Evolutionary conservation across 2,797 vertebrate species (phyloP).

Genomic region (Schizopygopsis pylzovi): DNA sequence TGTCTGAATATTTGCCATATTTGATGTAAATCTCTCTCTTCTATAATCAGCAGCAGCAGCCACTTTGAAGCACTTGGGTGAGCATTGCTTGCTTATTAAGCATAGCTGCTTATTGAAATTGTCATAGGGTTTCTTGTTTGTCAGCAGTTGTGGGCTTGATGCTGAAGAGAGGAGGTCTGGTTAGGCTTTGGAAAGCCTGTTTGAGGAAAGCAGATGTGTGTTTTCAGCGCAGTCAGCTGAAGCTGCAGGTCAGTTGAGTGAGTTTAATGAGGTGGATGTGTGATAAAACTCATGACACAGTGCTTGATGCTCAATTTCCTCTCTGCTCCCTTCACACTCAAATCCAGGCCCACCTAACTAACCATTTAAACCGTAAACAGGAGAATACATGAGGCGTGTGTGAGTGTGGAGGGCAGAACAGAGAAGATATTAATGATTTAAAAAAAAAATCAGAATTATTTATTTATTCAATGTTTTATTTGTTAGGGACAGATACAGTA

Average conservation of each 20-base stretch:
- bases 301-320: conserved; percentile 15
- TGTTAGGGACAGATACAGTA: too few species aligned
- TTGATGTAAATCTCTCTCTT: conserved; percentile 36
- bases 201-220: conserved; percentile 22
- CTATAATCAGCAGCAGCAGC: conserved; percentile 14
- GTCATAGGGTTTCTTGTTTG: conserved; percentile 30
- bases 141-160: conserved; percentile 23
- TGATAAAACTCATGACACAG: conserved; percentile 39
- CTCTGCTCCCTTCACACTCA: conserved; percentile 10
- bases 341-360: conserved; percentile 9
- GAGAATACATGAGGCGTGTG: background rate
- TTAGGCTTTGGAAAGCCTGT: conserved; percentile 5
- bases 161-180: background rate
- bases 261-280: conserved; percentile 43
- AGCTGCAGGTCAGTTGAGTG: conserved; percentile 35
- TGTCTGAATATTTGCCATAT: conserved; percentile 25
- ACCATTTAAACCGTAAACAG: background rate
- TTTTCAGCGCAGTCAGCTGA: conserved; percentile 45
- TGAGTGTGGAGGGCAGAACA: background rate
- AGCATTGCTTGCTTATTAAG: conserved; percentile 29
- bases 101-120: conserved; percentile 9
- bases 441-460: background rate
- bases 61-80: conserved; percentile 18
- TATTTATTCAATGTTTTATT: too few species aligned
- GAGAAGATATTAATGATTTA: background rate